A percentile compares a stretch with the other conserved stretches of the same genome.
Evolutionary conservation across 2,888 invertebrate genomes (phyloP).

Genomic region (Pterostichus niger): DNA sequence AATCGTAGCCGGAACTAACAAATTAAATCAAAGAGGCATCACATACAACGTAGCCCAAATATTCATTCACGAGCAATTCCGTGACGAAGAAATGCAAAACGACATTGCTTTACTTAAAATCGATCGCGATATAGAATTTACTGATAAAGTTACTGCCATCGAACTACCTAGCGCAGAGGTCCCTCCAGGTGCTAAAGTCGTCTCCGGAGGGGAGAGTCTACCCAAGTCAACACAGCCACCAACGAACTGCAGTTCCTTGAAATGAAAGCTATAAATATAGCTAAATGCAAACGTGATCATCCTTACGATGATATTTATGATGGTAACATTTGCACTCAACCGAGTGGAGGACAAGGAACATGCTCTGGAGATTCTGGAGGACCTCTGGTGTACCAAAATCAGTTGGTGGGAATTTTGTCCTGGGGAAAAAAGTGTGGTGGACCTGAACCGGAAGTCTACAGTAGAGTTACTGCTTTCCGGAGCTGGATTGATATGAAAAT

Average conservation of each 20-base stretch:
- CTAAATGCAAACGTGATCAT: neutral
- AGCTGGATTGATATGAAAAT: neutral
- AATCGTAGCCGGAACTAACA: neutral
- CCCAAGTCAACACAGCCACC: neutral
- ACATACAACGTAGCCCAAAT: neutral
- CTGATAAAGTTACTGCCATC: neutral
- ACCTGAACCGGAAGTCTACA: slow-evolving; percentile 18
- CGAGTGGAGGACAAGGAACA: neutral
- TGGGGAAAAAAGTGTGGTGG: slow-evolving; percentile 7
- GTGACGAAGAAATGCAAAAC: neutral
- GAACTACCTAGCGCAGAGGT: neutral
- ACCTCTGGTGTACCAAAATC: slow-evolving; percentile 21
- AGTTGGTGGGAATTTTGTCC: slow-evolving; percentile 31
- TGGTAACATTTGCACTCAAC: slow-evolving; percentile 25
- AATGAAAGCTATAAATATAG: neutral
- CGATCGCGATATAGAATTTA: neutral
- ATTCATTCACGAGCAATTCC: neutral
- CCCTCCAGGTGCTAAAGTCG: neutral
- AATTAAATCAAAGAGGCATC: neutral
- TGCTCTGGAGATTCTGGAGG: slow-evolving; percentile 39
- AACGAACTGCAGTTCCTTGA: neutral
- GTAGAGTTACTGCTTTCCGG: neutral
- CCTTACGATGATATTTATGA: neutral
- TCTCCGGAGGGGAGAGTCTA: slow-evolving; percentile 4
- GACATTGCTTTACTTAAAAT: slow-evolving; percentile 7